Percentiles rank a stretch among this genome's conserved stretches.
These are phyloP conservation scores for Drosophila meridiana DNA, from an alignment of 2,888 invertebrate species.

Conservation along the genomic window DNA sequence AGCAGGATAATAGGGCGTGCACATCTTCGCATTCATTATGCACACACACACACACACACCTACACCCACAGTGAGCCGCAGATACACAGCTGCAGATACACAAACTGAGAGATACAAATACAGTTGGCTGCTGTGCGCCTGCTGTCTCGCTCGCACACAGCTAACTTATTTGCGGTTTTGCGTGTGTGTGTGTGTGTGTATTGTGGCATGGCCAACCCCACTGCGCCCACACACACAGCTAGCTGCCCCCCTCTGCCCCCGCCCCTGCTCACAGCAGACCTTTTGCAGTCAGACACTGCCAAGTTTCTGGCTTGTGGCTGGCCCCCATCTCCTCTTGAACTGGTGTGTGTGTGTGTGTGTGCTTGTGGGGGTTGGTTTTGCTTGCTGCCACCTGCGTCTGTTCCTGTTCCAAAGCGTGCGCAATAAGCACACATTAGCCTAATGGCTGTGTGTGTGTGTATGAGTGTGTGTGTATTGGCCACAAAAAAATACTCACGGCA, in stretches of 20 bases:
- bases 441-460: conserved; percentile 64
- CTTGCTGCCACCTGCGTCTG: conserved; percentile 50
- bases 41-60: conserved; percentile 55
- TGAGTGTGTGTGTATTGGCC: conserved; percentile 60
- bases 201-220: conserved; percentile 24
- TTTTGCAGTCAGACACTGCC: conserved; percentile 70
- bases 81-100: conserved; percentile 49
- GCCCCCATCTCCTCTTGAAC: conserved; percentile 20
- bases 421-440: conserved; percentile 81
- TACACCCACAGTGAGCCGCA: conserved; percentile 30
- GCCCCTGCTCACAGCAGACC: neutral
- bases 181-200: conserved; percentile 53
- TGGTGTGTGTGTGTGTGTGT: conserved; percentile 3
- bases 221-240: conserved; percentile 6
- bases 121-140: conserved; percentile 48
- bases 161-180: conserved; percentile 32
- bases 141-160: conserved; percentile 37
- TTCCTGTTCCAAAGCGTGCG: conserved; percentile 75
- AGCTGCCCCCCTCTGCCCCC: neutral
- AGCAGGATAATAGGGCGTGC: conserved; percentile 84
- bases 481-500: conserved; percentile 71
- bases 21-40: conserved; percentile 83
- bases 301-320: conserved; percentile 68
- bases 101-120: conserved; percentile 58
- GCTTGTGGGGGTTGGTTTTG: conserved; percentile 40